Base-by-base conservation (phyloP, 2,113 vertebrate species). In the Leucosticte australis region DNA sequence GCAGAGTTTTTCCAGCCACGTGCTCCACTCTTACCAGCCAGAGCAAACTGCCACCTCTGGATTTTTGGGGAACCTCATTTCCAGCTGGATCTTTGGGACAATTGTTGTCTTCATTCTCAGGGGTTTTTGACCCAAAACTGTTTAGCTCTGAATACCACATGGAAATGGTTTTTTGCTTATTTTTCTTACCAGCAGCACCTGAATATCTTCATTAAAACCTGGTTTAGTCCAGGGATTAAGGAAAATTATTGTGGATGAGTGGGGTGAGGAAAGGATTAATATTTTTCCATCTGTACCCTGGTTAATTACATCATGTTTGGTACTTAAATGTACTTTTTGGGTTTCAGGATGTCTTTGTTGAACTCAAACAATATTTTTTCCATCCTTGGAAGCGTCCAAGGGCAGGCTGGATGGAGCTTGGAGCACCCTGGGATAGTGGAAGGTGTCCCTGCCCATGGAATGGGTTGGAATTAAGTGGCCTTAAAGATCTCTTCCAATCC, bases 1-100 rank as follows among this genome's bases (percentile, higher is more conserved):
- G 27, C 3, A 1, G 75, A 26, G 39, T 7, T 67, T 37, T 63
- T 17, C 4, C 11, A 8, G 20, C 3, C 11, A 9, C 0, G 0
- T 50, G n/a, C 28, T 82, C 13, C 9, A 0, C 11, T 13, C 35
- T 63, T 52, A 47, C 12, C 4, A 4, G 37, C 22, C 30, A 78
- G 35, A 16, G 14, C 16, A 65, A 83, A 21, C 7, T 6, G 1
- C 17, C 11, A 3, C 10, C 10, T 35, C 11, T 60, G 7, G 56
- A 27, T 41, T 31, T 44, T 74, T 28, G 21, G 15, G 59, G 69
- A 73, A 22, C 13, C 18, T 49, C 31, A 1, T 41, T 90, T 67
- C 37, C 56, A 22, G 2, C 3, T 50, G 27, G 13, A 63, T n/a
- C 11, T 80, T 24, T 28, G 46, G 63, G 22, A 63, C 70, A 50